Conservation (phyloP, 2,888 invertebrate species). For the Eilema depressum region DNA sequence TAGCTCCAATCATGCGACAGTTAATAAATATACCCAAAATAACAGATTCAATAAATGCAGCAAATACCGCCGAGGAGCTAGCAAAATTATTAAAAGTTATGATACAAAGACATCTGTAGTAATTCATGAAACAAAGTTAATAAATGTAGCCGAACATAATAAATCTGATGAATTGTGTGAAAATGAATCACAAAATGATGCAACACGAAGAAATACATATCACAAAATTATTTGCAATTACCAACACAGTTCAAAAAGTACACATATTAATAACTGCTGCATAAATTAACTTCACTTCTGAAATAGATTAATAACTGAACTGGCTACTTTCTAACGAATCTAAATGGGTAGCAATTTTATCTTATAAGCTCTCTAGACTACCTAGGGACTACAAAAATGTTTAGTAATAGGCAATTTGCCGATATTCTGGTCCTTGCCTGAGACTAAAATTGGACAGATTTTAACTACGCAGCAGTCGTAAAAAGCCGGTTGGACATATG, state of each 20-base stretch:
- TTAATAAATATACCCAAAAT: background rate
- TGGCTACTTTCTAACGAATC: constrained; percentile 22
- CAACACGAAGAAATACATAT: constrained; percentile 16
- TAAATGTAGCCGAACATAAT: constrained; percentile 26
- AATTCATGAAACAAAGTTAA: constrained; percentile 31
- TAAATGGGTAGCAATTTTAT: constrained; percentile 37
- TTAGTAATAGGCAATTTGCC: constrained; percentile 10
- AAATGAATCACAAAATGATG: constrained; percentile 22
- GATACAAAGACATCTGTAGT: constrained; percentile 21
- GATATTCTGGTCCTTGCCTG: constrained; percentile 22
- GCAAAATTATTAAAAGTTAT: background rate
- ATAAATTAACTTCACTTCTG: constrained; percentile 8
- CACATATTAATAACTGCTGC: background rate
- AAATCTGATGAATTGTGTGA: background rate
- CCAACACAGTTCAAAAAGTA: background rate
- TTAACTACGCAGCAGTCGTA: constrained; percentile 58
- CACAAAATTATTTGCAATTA: constrained; percentile 2
- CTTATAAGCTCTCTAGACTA: constrained; percentile 31
- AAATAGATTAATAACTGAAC: constrained; percentile 20
- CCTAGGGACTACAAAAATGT: constrained; percentile 14
- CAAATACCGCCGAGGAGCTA: background rate
- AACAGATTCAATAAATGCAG: background rate
- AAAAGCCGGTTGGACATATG: constrained; percentile 54
- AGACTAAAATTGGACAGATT: constrained; percentile 37
- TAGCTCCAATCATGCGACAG: background rate